Percentiles rank a stretch among this genome's conserved stretches.
Conservation (phyloP, 2,888 invertebrate species). For the Drosophila anceps region DNA sequence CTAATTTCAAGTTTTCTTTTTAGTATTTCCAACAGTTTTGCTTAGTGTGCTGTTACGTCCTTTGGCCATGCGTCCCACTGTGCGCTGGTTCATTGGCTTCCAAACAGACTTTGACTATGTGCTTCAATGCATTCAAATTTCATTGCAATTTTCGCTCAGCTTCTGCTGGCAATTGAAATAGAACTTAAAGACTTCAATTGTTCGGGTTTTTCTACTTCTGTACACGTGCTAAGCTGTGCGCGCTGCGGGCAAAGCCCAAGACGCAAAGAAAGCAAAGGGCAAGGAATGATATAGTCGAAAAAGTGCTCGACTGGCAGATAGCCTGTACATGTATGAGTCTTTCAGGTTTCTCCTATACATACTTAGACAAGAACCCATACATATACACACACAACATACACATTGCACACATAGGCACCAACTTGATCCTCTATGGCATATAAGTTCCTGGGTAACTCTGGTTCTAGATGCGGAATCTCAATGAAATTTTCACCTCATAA, state of each 20-base stretch:
- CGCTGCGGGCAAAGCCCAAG: constrained; percentile 24
- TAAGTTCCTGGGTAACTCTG: too few species aligned
- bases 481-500: too few species aligned
- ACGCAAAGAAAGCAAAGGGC: background rate
- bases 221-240: constrained; percentile 18
- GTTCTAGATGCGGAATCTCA: too few species aligned
- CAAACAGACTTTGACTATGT: constrained; percentile 47
- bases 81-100: background rate
- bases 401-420: too few species aligned
- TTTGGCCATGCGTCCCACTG: background rate
- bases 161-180: constrained; percentile 16
- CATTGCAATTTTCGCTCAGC: constrained; percentile 19
- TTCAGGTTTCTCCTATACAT: background rate
- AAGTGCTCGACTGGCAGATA: background rate
- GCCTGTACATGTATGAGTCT: background rate
- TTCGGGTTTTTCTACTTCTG: constrained; percentile 31
- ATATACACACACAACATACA: too few species aligned
- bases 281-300: background rate
- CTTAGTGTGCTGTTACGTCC: background rate
- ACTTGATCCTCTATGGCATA: too few species aligned
- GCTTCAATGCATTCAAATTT: constrained; percentile 55
- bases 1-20: background rate
- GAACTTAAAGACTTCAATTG: constrained; percentile 28
- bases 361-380: too few species aligned
- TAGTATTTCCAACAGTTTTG: background rate